Evolutionary conservation across 2,797 vertebrate genomes (phyloP).

Genomic region (Chelon auratus): DNA sequence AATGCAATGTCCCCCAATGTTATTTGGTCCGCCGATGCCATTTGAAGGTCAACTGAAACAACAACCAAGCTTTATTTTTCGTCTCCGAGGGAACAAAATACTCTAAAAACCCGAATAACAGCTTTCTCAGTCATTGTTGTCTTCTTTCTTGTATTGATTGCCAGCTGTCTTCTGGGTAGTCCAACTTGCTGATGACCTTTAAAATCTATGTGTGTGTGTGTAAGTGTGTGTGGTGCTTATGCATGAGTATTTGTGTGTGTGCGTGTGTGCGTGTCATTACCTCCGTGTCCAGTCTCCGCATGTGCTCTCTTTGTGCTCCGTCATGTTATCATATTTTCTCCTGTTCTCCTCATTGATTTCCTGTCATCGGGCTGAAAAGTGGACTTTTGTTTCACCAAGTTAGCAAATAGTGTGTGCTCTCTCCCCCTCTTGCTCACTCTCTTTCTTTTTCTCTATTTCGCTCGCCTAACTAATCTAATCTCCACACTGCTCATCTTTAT

Average conservation of each 20-base stretch:
- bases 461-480: conserved; percentile 34
- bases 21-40: conserved; percentile 49
- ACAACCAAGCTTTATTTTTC: conserved; percentile 49
- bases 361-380: conserved; percentile 68
- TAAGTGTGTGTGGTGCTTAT: neutral
- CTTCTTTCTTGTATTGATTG: conserved; percentile 78
- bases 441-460: conserved; percentile 31
- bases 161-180: conserved; percentile 73
- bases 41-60: conserved; percentile 74
- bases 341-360: conserved; percentile 72
- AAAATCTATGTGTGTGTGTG: conserved; percentile 54
- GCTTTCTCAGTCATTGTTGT: conserved; percentile 58
- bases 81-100: conserved; percentile 65
- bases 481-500: conserved; percentile 34
- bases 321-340: conserved; percentile 80
- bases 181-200: conserved; percentile 80
- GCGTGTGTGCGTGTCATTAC: conserved; percentile 51
- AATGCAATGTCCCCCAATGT: conserved; percentile 33
- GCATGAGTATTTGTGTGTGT: neutral
- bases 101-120: conserved; percentile 55
- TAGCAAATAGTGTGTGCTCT: conserved; percentile 42
- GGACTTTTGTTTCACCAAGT: conserved; percentile 70
- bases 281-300: conserved; percentile 53
- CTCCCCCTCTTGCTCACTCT: neutral
- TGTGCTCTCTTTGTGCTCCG: conserved; percentile 71